Conservation (phyloP, 2,113 vertebrate genomes). For the Grantiella picta region DNA sequence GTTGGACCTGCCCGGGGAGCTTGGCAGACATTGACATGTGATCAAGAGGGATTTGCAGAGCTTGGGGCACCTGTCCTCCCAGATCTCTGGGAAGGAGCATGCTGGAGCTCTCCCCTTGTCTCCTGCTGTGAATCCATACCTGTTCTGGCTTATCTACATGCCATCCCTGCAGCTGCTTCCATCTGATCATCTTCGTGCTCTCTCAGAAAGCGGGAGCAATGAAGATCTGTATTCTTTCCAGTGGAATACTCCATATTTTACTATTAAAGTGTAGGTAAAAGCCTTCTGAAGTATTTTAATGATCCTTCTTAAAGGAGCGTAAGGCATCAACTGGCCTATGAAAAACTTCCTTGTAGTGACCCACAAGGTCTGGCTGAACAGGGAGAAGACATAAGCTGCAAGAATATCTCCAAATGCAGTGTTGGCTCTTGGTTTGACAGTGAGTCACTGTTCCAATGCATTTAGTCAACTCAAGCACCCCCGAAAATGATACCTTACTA, state of each 20-base stretch:
- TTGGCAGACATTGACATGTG: not conserved
- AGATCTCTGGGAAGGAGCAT: not conserved
- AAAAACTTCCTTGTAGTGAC: not conserved
- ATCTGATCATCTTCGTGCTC: not conserved
- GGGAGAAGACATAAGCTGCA: not conserved
- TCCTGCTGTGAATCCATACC: rapidly evolving
- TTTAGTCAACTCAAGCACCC: not conserved
- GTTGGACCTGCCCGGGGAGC: not conserved
- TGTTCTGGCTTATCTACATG: not conserved
- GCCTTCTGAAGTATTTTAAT: not conserved
- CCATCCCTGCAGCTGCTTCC: not conserved
- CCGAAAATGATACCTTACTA: rapidly evolving
- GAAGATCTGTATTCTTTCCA: not conserved
- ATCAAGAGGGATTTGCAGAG: not conserved
- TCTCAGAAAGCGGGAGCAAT: not conserved
- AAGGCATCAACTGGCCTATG: not conserved
- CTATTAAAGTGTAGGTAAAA: not conserved
- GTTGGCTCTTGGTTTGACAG: not conserved
- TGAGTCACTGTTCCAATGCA: not conserved
- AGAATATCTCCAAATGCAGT: not conserved
- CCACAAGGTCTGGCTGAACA: not conserved
- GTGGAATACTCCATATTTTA: not conserved
- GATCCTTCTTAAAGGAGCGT: not conserved
- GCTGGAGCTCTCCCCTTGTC: not conserved
- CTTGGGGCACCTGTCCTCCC: not conserved